Evolutionary conservation across 1,140 invertebrate species (phyloP).

Genomic region (Dreissena polymorpha): DNA sequence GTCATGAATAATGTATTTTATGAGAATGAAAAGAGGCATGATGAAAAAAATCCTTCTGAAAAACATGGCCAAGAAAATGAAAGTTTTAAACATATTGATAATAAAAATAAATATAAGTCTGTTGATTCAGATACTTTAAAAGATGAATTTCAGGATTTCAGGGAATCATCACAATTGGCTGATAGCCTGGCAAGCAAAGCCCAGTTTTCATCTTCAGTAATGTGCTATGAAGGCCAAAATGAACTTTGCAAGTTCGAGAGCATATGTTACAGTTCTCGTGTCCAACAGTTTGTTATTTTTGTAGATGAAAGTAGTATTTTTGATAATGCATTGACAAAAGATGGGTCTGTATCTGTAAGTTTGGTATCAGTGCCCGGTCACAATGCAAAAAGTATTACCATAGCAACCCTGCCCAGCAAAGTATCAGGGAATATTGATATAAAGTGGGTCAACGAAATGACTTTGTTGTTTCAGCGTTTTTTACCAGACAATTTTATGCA

Average conservation of each 20-base stretch:
- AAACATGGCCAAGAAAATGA: too few species aligned
- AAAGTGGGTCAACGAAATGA: constrained; percentile 54
- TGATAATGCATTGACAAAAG: constrained; percentile 61
- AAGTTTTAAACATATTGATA: too few species aligned
- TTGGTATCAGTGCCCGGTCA: constrained; percentile 78
- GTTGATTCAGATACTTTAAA: too few species aligned
- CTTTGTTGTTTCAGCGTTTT: constrained; percentile 78
- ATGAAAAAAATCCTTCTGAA: too few species aligned
- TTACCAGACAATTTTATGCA: constrained; percentile 84
- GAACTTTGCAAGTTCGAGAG: constrained; percentile 77
- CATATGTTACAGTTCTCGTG: constrained; percentile 74
- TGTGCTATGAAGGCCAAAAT: constrained; percentile 37
- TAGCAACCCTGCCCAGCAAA: constrained; percentile 70
- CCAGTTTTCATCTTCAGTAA: constrained; percentile 34
- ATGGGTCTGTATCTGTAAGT: constrained; percentile 64
- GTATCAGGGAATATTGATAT: constrained; percentile 49
- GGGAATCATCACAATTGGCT: too few species aligned
- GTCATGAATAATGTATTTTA: too few species aligned
- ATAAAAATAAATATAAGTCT: too few species aligned
- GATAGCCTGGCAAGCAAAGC: too few species aligned
- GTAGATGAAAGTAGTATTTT: constrained; percentile 62
- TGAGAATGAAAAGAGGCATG: too few species aligned
- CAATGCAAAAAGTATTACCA: constrained; percentile 73
- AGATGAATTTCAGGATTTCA: too few species aligned
- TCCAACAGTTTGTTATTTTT: constrained; percentile 77